Evolutionary conservation across 2,113 vertebrate genomes (phyloP), one percentile per base, ranked within the genome.

Genomic region (Triplophysa dalaica): DNA sequence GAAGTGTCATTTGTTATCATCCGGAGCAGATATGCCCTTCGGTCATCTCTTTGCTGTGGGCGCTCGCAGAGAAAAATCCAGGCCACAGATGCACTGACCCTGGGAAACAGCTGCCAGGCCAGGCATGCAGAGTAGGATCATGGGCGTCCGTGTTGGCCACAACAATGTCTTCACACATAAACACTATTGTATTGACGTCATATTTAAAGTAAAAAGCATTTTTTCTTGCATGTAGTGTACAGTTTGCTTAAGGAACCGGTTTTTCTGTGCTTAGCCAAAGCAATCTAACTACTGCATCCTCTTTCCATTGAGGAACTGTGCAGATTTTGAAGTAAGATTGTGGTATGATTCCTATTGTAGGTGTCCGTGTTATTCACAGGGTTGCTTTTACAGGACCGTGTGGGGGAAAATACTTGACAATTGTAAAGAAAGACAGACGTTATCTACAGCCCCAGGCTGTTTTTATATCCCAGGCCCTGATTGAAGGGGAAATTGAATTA

Each of bases 401-500:
- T n/a, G 8, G 64, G 19, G 50, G 52, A 75, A 52, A 70, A 68
- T 26, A 3, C 75, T 29, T n/a, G 45, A 41, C 75, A 38, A 12
- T 38, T 38, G 19, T 52, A 21, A 54, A 77, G 77, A 78, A 62
- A 62, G n/a, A 74, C 26, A 56, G 65, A 33, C 45, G 1, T 67
- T 74, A 74, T 80, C 70, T 66, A 19, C 21, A 60, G 26, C 26
- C 13, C 29, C 65, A 83, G 52, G 38, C 52, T 43, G 16, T 56
- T 65, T 78, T 48, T 12, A 17, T 69, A 10, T 41, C 41, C 21
- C 62, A 21, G 11, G 29, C 5, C 29, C 29, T 48, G 38, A 69
- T 48, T 75, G 64, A 61, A 21, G 16, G 10, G 13, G 29, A 70
- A 70, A 83, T 65, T 64, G 19, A 83, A 60, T 83, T 61, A 64